Evolutionary conservation across 2,888 invertebrate genomes (phyloP), one percentile per base, ranked within the genome.

Genomic region (Sturmia bella): DNA sequence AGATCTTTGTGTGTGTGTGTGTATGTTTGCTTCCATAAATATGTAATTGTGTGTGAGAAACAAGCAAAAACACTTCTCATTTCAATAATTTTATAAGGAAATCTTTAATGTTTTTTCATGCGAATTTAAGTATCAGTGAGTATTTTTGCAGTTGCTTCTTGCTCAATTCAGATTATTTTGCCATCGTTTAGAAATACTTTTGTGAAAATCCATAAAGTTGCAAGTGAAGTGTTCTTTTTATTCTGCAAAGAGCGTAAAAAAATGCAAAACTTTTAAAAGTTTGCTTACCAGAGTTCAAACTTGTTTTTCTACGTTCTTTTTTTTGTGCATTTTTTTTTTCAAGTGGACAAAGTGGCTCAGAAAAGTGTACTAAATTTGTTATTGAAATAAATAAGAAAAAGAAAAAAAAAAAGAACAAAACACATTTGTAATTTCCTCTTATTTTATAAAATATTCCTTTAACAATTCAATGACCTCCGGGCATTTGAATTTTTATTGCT

Each of bases 181-280:
- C 41, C 37, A 39, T 56, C 57, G 48, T 41, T 66, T 56, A 15
- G 24, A 37, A 57, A 64, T 37, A 56, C 52, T 74, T 74, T 66
- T 5, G 19, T 2, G 39, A 57, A 48, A 66, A 57, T 66, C 66
- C 19, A 11, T 27, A 57, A 50, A 66, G 24, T 66, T 74, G 24
- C 19, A 48, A 57, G 37, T 41, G 39, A 41, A 74, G 48, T 74
- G 37, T 54, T 63, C 19, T 24, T 52, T 54, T 19, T 27, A 4
- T 7, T 32, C 9, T 32, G 1, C 32, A 32, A 7, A 48, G 41
- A 54, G 64, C 27, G 19, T 13, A n/a, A 52, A 59, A 41, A 63
- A 72, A 39, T 6, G 63, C 24, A 50, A 63, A 73, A 63, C 24
- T 66, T 74, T 57, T 48, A 13, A 45, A 56, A 21, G 56, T 64